Evolutionary conservation across 2,888 invertebrate species (phyloP), one percentile per base, ranked within the genome.

Genomic region (Leptopilina drosophilae): DNA sequence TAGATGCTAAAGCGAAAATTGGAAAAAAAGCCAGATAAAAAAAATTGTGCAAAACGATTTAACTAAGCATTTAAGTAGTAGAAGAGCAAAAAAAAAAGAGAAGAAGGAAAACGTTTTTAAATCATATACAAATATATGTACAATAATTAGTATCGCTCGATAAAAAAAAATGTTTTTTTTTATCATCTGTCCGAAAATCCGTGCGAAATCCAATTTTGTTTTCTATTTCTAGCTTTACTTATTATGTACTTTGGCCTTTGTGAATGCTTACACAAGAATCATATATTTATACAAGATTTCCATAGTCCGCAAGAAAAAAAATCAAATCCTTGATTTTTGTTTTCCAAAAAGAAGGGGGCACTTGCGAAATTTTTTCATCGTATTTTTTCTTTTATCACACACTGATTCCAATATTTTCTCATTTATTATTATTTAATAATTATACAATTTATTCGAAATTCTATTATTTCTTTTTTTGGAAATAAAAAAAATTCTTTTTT

Each of bases 1-100:
- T 81, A 82, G 81, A 77, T 84, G 80, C 77, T 79, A 79, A 73
- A 81, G 81, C 14, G 64, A 78, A 49, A 78, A 33, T 33, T 59
- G 73, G 20, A 73, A 76, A 69, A 76, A 65, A 79, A 62, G 69
- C 42, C 53, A 65, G 69, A 62, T 26, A 64, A 67, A 76, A 64
- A 76, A 75, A 77, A 77, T 67, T 49, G 67, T 75, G 46, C 62
- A 78, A 49, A 73, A 73, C 73, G 73, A 56, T 73, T 73, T 73
- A 33, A 73, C 14, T 73, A 73, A 73, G 40, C 56, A 73, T 73
- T 73, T 73, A 73, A 73, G 56, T 73, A 66, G 62, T 64, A 76
- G 77, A 67, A 77, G 62, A 64, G 64, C 40, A 64, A 76, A 76
- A 64, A 64, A 76, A 76, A 64, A 76, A 76, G 42, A 64, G 64